Evolutionary conservation across 2,113 vertebrate species (phyloP), one percentile per base, ranked within the genome.

Genomic region (Onychorhynchus coronatus): DNA sequence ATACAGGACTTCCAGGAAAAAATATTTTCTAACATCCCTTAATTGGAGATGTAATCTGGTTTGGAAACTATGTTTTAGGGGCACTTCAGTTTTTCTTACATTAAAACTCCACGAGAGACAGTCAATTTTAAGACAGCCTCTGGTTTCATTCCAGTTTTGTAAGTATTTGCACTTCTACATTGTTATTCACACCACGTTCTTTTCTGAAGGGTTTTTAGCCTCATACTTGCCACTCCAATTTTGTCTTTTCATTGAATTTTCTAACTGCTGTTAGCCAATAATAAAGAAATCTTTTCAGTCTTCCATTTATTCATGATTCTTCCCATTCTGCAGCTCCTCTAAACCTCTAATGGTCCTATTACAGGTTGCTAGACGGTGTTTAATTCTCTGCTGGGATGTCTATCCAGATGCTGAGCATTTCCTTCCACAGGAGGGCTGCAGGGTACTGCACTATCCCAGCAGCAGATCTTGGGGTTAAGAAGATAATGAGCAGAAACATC

Each of bases 271-370:
- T 80, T 96, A 90, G 42, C 46, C 72, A 74, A 33, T 4, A 72
- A 88, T 90, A 93, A 94, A 85, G 63, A 94, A 90, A 63, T 85
- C 63, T 78, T 92, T 87, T 62, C n/a, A 88, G 79, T 74, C 85
- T 93, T 94, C 72, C 71, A 65, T 88, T 89, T 96, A 82, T 94
- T 93, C 87, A 70, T 95, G 94, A 88, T 89, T 79, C 66, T 93
- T 79, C 30, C 44, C n/a, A 59, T 93, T 93, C 79, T 78, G 47
- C 68, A 75, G 47, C 85, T 86, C 55, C 68, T 88, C 46, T 62
- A 33, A 85, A 66, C 81, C 85, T 73, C 83, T 95, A 67, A 91
- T 62, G 78, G 85, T 85, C 79, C 55, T 74, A 63, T 78, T 95
- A 75, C 55, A 74, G 42, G 71, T 88, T 95, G 44, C 42, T 83